Percentiles rank a stretch among this genome's conserved stretches.
Evolutionary conservation across 1,140 invertebrate genomes (phyloP).

Genomic region (Drosophila quadrilineata): DNA sequence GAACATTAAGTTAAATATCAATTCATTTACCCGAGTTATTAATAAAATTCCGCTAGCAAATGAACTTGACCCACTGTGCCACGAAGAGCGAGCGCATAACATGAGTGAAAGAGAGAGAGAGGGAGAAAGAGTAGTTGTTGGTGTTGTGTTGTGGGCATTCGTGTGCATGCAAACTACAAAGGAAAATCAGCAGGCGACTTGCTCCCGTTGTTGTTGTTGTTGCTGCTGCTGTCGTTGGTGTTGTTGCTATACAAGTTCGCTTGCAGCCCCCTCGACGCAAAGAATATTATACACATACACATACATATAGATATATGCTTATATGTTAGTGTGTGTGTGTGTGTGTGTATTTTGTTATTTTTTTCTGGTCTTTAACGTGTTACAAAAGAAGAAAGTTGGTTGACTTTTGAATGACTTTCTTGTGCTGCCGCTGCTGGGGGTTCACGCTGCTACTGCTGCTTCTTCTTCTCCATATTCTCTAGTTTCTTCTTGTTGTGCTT

Average conservation of each 20-base stretch:
- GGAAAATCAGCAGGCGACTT: slow-evolving; percentile 73
- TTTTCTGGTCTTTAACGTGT: slow-evolving; percentile 70
- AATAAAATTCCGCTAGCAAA: no score
- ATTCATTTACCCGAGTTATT: no score
- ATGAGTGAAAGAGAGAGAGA: no score
- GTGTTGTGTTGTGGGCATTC: slow-evolving; percentile 30
- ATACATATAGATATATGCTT: neutral
- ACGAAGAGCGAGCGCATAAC: neutral
- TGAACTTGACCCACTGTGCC: no score
- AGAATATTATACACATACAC: neutral
- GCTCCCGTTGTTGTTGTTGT: slow-evolving; percentile 18
- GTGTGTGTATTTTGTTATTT: slow-evolving; percentile 18
- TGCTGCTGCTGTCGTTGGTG: slow-evolving; percentile 3
- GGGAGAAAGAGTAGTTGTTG: neutral
- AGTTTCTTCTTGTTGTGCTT: neutral
- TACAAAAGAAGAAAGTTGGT: slow-evolving; percentile 80
- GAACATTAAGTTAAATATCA: no score
- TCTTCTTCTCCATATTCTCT: neutral
- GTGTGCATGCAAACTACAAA: slow-evolving; percentile 78
- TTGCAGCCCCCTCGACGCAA: slow-evolving; percentile 18
- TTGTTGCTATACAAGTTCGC: slow-evolving; percentile 27
- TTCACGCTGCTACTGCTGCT: slow-evolving; percentile 1
- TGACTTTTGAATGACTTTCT: slow-evolving; percentile 80
- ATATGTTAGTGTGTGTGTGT: neutral
- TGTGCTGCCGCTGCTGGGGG: slow-evolving; percentile 43